Evolutionary conservation across 2,888 invertebrate genomes (phyloP).

Genomic region (Silvanus unidentatus): DNA sequence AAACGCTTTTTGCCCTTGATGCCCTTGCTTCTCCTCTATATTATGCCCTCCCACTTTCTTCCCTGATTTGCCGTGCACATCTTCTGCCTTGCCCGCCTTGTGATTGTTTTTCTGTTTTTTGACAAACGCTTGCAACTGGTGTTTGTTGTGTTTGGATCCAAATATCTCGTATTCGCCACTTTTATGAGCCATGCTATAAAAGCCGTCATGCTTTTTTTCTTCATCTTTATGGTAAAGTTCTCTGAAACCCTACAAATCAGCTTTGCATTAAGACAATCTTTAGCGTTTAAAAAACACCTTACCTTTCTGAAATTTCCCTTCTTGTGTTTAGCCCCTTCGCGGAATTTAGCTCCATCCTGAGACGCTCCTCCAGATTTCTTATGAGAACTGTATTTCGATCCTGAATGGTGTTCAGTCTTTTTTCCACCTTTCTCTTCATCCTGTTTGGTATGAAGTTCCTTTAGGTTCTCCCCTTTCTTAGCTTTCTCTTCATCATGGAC

Average conservation of each 20-base stretch:
- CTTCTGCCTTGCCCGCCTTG: constrained; percentile 26
- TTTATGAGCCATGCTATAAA: constrained; percentile 45
- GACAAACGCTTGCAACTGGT: neutral
- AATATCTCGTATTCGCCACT: constrained; percentile 41
- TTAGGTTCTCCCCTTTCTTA: constrained; percentile 32
- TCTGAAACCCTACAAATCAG: constrained; percentile 42
- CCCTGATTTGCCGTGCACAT: constrained; percentile 34
- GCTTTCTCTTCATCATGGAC: constrained; percentile 37
- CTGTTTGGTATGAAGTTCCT: constrained; percentile 32
- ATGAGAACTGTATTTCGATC: constrained; percentile 29
- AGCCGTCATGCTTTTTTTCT: constrained; percentile 44
- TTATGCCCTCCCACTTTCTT: constrained; percentile 37
- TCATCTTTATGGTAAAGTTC: constrained; percentile 47
- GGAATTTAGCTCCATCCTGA: constrained; percentile 35
- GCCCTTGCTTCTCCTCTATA: constrained; percentile 34
- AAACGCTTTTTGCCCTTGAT: constrained; percentile 32
- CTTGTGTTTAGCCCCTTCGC: constrained; percentile 34
- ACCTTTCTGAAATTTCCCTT: constrained; percentile 40
- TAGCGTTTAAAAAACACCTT: constrained; percentile 6
- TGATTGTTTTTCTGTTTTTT: constrained; percentile 4
- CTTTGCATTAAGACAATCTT: neutral
- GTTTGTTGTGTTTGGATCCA: constrained; percentile 33
- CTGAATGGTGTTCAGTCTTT: constrained; percentile 34
- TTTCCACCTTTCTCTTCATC: constrained; percentile 38
- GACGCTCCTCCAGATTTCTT: constrained; percentile 32